Evolutionary conservation across 2,888 invertebrate genomes (phyloP), one percentile per base, ranked within the genome.

Genomic region (Saturnia japonica): DNA sequence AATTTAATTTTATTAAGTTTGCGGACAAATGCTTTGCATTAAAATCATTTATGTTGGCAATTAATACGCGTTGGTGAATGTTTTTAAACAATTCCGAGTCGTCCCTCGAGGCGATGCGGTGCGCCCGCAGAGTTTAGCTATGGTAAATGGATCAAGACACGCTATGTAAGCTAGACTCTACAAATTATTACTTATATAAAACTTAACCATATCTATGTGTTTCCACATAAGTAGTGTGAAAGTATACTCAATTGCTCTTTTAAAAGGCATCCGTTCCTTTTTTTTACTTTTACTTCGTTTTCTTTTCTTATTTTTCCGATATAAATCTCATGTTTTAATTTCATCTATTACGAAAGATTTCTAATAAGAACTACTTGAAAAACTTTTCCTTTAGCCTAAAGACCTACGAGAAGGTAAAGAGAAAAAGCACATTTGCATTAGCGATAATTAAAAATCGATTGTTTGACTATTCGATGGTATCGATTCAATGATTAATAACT

Each of bases 11-110:
- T 68, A 68, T 82, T 74, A 76, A 78, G 77, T 79, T 76, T 71
- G 70, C 69, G 71, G 76, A 83, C 78, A 84, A 86, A 89, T 88
- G 82, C 75, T 72, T 77, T 78, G 77, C 85, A 90, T 89, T 89
- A 89, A 88, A 88, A 82, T 85, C 86, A 86, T 88, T 90, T 88
- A 89, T 88, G 83, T 80, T 77, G 73, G 85, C 89, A 88, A 90
- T 91, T 91, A 90, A 91, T 90, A 85, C 80, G 77, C 78, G 78
- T 81, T 81, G 78, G 77, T 79, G 78, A 80, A 86, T 85, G 86
- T 87, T 87, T 83, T 84, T 81, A 84, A 85, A 81, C 82, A 83
- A 83, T 83, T 81, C 77, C 70, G 74, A 76, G 68, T 72, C 72
- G 75, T 78, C 74, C 86, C 86, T 78, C 78, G 75, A 71, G 87